These are phyloP conservation scores for Macrotus californicus DNA, from an alignment of 2,113 vertebrate genomes.

Conservation along the genomic window DNA sequence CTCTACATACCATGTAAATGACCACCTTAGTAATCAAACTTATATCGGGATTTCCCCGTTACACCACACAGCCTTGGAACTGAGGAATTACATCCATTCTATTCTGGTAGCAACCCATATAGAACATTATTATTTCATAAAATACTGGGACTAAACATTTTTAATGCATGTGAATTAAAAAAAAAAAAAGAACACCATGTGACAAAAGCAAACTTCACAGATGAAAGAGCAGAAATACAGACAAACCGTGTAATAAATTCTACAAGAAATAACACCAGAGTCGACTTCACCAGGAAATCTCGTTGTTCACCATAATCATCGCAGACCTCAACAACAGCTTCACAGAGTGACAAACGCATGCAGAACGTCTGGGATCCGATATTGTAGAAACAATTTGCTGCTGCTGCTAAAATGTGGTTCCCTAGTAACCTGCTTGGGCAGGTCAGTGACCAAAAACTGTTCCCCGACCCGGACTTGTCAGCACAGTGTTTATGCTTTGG, in stretches of 20 bases:
- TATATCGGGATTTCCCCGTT: neutral
- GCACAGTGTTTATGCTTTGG: slow-evolving; percentile 51
- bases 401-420: neutral
- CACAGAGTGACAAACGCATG: neutral
- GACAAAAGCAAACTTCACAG: neutral
- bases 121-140: neutral
- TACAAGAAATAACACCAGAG: slow-evolving; percentile 11
- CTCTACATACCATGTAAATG: neutral
- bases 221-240: neutral
- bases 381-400: slow-evolving; percentile 20
- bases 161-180: neutral
- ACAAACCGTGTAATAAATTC: neutral
- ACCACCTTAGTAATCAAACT: neutral
- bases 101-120: neutral
- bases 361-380: slow-evolving; percentile 24
- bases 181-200: neutral
- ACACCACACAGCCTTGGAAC: neutral
- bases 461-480: neutral
- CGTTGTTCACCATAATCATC: neutral
- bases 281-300: neutral
- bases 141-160: neutral
- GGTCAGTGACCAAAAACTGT: neutral
- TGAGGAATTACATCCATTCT: neutral
- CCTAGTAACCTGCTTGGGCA: neutral
- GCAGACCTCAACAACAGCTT: slow-evolving; percentile 25